Evolutionary conservation across 2,113 vertebrate genomes (phyloP), one percentile per base, ranked within the genome.

Genomic region (Psilopogon haemacephalus): DNA sequence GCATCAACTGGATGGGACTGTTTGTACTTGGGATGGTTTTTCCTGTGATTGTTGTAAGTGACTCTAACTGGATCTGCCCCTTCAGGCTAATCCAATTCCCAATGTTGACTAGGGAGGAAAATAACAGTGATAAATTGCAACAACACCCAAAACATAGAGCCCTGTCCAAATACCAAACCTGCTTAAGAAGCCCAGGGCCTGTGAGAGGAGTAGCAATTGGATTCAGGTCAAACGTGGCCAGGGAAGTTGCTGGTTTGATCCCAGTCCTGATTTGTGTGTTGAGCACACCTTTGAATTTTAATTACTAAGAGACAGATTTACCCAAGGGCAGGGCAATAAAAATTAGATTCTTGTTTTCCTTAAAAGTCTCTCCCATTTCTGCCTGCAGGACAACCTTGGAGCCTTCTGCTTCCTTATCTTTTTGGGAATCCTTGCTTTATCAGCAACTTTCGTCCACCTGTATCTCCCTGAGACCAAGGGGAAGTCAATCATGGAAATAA

Each of bases 351-450:
- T 63, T 30, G 8, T 80, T 87, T 83, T 70, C 55, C 27, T 88
- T 55, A 89, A 5, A 5, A 11, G 4, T 15, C 9, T 44, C 33
- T 78, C 4, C 5, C 24, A 67, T 68, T 88, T 95, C 56, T 95
- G 12, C 69, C 95, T 89, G 20, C 96, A 99, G 98, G 96, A 97
- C 28, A 89, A 97, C 33, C 94, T 99, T 55, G 90, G 97, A 30
- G 95, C 97, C 78, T 98, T 98, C 85, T 98, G 98, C 94, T 99
- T 99, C 91, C 96, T 99, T 32, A 95, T 99, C 64, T 99, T 99
- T 96, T 82, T 98, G 84, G 89, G 89, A 32, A 97, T 97, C 87
- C 98, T 98, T 84, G 54, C 93, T 42, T 17, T 67, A 69, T 97
- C 96, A 44, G 97, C 87, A 8, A 54, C 97, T 72, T 98, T 97